phyloP scores from a whole-genome alignment of 1,140 invertebrate species.

The Orchesella cincta region DNA sequence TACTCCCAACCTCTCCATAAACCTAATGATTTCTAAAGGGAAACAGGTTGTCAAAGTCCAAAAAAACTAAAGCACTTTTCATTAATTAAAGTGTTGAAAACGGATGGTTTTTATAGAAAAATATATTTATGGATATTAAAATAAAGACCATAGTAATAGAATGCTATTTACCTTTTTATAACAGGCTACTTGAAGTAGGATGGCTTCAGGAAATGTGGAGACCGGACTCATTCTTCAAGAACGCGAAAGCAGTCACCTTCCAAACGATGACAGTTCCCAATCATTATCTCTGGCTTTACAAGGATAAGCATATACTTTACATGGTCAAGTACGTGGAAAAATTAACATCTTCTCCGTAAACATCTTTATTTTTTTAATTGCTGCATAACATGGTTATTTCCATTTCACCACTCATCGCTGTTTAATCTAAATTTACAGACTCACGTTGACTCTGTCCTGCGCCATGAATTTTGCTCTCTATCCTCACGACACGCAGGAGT shows the following conservation, averaged over 20 bases:
- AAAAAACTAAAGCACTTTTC: too few relatives aligned
- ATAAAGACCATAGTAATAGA: too few relatives aligned
- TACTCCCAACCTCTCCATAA: too few relatives aligned
- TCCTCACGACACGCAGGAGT: conserved; percentile 87
- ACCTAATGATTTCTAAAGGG: too few relatives aligned
- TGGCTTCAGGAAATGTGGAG: conserved; percentile 90
- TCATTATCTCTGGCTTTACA: conserved; percentile 85
- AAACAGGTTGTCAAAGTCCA: too few relatives aligned
- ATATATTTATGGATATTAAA: too few relatives aligned
- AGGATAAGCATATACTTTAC: conserved; percentile 82
- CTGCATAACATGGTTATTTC: background rate
- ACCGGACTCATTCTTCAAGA: conserved; percentile 63
- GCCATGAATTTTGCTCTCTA: conserved; percentile 91
- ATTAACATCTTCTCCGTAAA: conserved; percentile 10
- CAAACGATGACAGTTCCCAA: conserved; percentile 92
- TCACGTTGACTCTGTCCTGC: conserved; percentile 79
- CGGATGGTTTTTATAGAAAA: too few relatives aligned
- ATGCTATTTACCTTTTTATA: conserved; percentile 28
- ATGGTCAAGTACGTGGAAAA: conserved; percentile 55
- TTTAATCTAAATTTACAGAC: conserved; percentile 55
- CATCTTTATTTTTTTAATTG: conserved; percentile 17
- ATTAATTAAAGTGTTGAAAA: too few relatives aligned
- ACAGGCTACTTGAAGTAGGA: conserved; percentile 76
- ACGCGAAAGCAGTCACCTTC: conserved; percentile 85
- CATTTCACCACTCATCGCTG: background rate